phyloP scores from a whole-genome alignment of 2,888 invertebrate species.

The Catocala fraxini region DNA sequence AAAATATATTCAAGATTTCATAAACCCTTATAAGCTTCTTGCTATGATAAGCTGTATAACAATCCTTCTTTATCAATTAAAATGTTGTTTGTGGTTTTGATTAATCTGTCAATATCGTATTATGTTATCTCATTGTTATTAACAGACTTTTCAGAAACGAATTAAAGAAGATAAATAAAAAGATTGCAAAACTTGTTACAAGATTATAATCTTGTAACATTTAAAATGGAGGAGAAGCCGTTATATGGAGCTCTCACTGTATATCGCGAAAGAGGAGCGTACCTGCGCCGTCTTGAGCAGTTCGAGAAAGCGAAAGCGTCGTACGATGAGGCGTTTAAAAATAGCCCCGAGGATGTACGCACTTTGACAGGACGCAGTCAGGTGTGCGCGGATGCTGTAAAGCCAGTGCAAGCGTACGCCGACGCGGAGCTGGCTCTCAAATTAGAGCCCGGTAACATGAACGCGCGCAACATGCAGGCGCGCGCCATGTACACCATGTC shows the following conservation, averaged over 20 bases:
- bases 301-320: slow-evolving; percentile 79
- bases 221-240: slow-evolving; percentile 76
- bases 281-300: slow-evolving; percentile 77
- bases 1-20: too few species aligned
- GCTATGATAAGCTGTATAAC: too few species aligned
- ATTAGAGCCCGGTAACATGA: slow-evolving; percentile 77
- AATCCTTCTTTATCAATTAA: background rate
- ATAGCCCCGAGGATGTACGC: slow-evolving; percentile 71
- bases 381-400: slow-evolving; percentile 79
- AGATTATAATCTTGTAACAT: background rate
- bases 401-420: slow-evolving; percentile 76
- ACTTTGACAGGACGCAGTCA: slow-evolving; percentile 78
- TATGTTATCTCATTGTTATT: too few species aligned
- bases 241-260: slow-evolving; percentile 77
- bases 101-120: too few species aligned
- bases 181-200: background rate
- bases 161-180: slow-evolving; percentile 9
- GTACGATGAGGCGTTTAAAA: slow-evolving; percentile 77
- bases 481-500: slow-evolving; percentile 82
- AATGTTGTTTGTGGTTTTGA: background rate
- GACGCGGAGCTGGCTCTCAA: slow-evolving; percentile 80
- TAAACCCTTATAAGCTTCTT: too few species aligned
- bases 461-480: slow-evolving; percentile 79
- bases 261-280: slow-evolving; percentile 79
- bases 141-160: too few species aligned